Base-by-base conservation (phyloP, 2,113 vertebrate genomes). In the Amphiprion ocellaris region DNA sequence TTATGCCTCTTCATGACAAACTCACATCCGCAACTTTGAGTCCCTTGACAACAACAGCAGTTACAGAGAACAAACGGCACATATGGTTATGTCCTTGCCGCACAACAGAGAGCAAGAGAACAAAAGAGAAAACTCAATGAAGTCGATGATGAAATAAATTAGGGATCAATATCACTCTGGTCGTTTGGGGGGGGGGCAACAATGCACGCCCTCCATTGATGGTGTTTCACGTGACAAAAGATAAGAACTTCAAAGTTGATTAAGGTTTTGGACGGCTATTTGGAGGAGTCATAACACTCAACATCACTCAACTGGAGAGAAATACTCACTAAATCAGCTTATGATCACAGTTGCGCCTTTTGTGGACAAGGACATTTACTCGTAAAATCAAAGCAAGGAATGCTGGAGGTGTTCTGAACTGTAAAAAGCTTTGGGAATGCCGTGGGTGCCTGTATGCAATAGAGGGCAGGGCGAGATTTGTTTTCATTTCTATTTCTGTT, bases 381-480 rank as follows among this genome's bases (percentile, higher is more conserved):
- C 15, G 4, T 46, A 1, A 55, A 75, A 47, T 69, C 63, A 12
- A 41, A 83, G 66, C 44, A 0, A 3, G 39, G 65, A 46, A 64
- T 21, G 49, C 61, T 76, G 75, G 75, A 58, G 52, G 68, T 16
- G 4, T 72, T 53, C 46, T 49, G 84, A 73, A 80, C 71, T 86
- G 89, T 85, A 79, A 84, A 6, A 60, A 89, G 88, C 81, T 88
- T 92, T 80, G 84, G 79, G 87, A 89, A 86, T 69, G 83, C 86
- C 91, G 77, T 58, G 87, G 83, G 83, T 89, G 82, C 90, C 85
- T 91, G 92, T 81, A 89, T 82, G 82, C 83, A 88, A 81, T 26
- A 79, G 79, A 80, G 44, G 75, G 81, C 75, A 69, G 63, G 78
- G 70, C 24, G 8, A 75, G 10, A 39, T 64, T 67, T 73, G 19